Conservation (phyloP, 2,888 invertebrate genomes). For the Lasioglossum zephyrum region DNA sequence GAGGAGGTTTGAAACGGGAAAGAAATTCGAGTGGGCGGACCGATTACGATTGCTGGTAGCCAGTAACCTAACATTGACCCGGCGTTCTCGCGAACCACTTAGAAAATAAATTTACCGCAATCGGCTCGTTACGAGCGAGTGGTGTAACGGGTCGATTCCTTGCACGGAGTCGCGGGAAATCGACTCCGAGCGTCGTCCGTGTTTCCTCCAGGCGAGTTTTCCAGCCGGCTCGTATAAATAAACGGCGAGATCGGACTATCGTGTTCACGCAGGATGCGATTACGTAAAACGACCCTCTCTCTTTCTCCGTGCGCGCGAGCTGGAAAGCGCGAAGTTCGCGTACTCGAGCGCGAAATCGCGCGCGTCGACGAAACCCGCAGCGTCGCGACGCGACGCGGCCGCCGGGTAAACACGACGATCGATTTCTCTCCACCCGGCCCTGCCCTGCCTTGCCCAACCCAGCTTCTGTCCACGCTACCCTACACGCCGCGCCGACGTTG, state of each 20-base stretch:
- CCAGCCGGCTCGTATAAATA: constrained; percentile 54
- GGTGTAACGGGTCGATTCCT: constrained; percentile 11
- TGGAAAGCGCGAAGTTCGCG: constrained; percentile 63
- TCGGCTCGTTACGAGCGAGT: constrained; percentile 1
- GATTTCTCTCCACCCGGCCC: constrained; percentile 66
- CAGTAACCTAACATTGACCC: constrained; percentile 11
- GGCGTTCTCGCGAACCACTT: not conserved
- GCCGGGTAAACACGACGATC: constrained; percentile 71
- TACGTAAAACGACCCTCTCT: constrained; percentile 64
- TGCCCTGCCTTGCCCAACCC: constrained; percentile 50
- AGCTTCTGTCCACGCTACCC: constrained; percentile 41
- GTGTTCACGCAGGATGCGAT: constrained; percentile 65
- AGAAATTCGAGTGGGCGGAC: not conserved
- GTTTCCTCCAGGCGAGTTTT: constrained; percentile 32
- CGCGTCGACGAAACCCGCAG: constrained; percentile 53
- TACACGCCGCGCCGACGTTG: not conserved
- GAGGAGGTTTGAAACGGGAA: not conserved
- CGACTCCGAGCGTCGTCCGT: not conserved
- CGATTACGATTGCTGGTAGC: not conserved
- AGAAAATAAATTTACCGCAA: constrained; percentile 12
- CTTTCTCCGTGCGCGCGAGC: constrained; percentile 38
- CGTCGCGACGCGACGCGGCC: constrained; percentile 60
- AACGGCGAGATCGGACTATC: constrained; percentile 63
- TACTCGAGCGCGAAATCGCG: constrained; percentile 70
- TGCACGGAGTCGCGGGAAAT: not conserved